Evolutionary conservation across 1,140 invertebrate species (phyloP), one percentile per base, ranked within the genome.

Genomic region (Monochamus saltuarius): DNA sequence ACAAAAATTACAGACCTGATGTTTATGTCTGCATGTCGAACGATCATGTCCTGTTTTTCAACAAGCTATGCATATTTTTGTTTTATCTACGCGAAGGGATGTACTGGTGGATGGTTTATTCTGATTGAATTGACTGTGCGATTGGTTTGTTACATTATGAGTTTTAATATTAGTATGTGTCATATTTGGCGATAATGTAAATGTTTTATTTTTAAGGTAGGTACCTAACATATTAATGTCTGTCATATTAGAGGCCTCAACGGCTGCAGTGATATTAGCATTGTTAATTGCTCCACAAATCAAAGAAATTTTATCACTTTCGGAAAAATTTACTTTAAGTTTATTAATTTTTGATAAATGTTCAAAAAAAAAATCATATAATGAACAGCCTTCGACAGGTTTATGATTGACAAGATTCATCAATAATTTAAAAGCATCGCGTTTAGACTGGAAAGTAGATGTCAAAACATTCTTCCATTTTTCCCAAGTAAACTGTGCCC

Each of bases 181-280:
- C 4, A 34, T 22, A 34, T 11, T 52, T 16, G 29, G 0, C 1
- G 10, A 7, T 11, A n/a, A 14, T 4, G 9, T 43, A 0, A 46
- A 56, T n/a, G n/a, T 56, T 56, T 56, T 47, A 29, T 56, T 56
- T 54, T 54, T 54, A 49, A 56, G 17, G 35, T 46, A 56, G 4
- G 13, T n/a, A 34, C 14, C 54, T 46, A 56, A 42, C 2, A 13
- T 22, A 46, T 47, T 52, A 2, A 52, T 36, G 35, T 52, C 13
- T 2, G 9, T 13, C 50, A 52, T 56, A 34, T 56, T 56, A 4
- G 29, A 56, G 14, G 54, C 54, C 46, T 56, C 49, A 34, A 52
- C 22, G 16, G 49, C 34, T 7, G 49, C 10, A 6, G 19, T 34
- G 4, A 52, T 36, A 52, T 35, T 11, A 34, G 7, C 34, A 38